phyloP scores from a whole-genome alignment of 2,888 invertebrate genomes.

The Leptopilina drosophilae region DNA sequence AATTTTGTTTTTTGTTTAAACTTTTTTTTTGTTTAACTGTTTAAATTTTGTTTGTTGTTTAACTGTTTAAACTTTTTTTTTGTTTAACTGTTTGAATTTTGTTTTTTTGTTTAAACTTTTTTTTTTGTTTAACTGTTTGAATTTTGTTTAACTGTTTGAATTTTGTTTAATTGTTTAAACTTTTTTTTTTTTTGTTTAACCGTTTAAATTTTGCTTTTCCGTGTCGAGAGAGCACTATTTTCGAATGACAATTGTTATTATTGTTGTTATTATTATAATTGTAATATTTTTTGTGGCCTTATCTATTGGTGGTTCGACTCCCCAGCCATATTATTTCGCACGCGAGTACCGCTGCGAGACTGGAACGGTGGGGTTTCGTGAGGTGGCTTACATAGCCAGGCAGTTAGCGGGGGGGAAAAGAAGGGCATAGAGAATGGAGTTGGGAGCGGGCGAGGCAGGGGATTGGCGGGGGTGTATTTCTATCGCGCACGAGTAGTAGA shows the following conservation, averaged over 20 bases:
- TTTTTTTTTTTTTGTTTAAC: neutral
- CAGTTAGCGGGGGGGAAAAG: neutral
- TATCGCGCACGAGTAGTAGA: slow-evolving; percentile 39
- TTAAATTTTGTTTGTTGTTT: too few relatives aligned
- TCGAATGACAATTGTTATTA: too few relatives aligned
- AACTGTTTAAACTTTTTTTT: too few relatives aligned
- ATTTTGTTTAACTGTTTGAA: neutral
- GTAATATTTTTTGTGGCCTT: too few relatives aligned
- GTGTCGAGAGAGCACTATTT: slow-evolving; percentile 27
- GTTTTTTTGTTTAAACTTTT: too few relatives aligned
- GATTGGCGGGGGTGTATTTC: neutral
- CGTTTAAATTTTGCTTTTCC: neutral
- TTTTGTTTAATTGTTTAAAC: neutral
- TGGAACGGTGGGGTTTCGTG: slow-evolving; percentile 39
- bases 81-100: too few relatives aligned
- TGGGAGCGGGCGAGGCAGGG: neutral
- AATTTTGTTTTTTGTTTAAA: too few relatives aligned
- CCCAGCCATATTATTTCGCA: slow-evolving; percentile 37
- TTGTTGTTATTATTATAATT: too few relatives aligned
- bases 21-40: too few relatives aligned
- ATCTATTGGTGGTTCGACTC: slow-evolving; percentile 16
- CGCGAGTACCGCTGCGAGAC: slow-evolving; percentile 39
- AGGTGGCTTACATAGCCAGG: slow-evolving; percentile 32
- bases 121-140: neutral
- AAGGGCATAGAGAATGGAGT: slow-evolving; percentile 12